phyloP scores from a whole-genome alignment of 2,113 vertebrate species.

The Chiloscyllium plagiosum region DNA sequence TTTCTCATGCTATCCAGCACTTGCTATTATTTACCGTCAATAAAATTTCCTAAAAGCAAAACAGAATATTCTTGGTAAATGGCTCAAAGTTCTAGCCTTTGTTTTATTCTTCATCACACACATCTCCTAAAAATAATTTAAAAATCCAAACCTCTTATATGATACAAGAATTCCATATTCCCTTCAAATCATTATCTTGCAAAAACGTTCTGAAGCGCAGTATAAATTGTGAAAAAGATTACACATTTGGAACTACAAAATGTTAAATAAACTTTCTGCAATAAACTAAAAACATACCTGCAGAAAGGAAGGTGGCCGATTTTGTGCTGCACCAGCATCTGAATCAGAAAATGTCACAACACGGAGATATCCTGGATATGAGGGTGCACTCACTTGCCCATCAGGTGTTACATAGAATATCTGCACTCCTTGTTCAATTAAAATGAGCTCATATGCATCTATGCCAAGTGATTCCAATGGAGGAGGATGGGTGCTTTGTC shows the following conservation, averaged over 20 bases:
- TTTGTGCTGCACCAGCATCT: slow-evolving; percentile 54
- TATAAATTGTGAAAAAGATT: background rate
- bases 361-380: slow-evolving; percentile 89
- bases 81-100: background rate
- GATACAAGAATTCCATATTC: background rate
- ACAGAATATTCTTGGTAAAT: background rate
- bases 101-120: background rate
- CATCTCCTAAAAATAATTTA: background rate
- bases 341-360: slow-evolving; percentile 81
- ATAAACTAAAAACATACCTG: slow-evolving; percentile 62
- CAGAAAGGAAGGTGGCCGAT: slow-evolving; percentile 80
- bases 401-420: slow-evolving; percentile 92
- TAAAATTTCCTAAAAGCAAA: background rate
- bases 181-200: background rate
- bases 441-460: slow-evolving; percentile 80
- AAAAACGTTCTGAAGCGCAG: background rate
- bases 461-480: slow-evolving; percentile 74
- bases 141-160: background rate
- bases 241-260: background rate
- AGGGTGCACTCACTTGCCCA: slow-evolving; percentile 90
- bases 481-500: slow-evolving; percentile 59
- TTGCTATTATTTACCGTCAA: background rate
- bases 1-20: background rate
- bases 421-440: slow-evolving; percentile 87
- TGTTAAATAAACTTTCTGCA: background rate